A percentile compares a stretch with the other conserved stretches of the same genome.
Evolutionary conservation across 2,797 vertebrate genomes (phyloP).

Genomic region (Scleropages formosus): DNA sequence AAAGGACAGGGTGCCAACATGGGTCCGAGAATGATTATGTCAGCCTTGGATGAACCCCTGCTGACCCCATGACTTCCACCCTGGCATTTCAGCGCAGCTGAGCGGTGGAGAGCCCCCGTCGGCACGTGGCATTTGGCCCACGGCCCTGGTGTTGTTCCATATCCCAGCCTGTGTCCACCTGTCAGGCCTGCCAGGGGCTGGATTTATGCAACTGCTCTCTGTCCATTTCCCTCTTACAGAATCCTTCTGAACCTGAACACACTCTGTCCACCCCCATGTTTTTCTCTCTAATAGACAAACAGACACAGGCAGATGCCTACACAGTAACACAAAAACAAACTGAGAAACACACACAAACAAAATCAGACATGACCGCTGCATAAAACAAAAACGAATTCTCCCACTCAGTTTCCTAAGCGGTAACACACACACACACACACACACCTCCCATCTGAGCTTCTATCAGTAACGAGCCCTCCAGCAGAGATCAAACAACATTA

Average conservation of each 20-base stretch:
- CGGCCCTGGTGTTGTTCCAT: slow-evolving; percentile 47
- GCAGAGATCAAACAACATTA: not conserved
- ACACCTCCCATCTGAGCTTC: not conserved
- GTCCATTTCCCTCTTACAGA: not conserved
- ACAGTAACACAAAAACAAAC: slow-evolving; percentile 29
- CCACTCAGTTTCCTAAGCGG: slow-evolving; percentile 34
- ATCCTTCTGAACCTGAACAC: not conserved
- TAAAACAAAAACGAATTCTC: no score
- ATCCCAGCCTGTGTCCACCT: slow-evolving; percentile 45
- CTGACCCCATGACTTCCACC: not conserved
- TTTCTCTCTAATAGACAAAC: not conserved
- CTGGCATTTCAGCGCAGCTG: not conserved
- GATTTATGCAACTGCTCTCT: slow-evolving; percentile 56
- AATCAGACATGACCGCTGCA: no score
- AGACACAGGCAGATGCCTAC: not conserved
- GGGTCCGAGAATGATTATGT: not conserved
- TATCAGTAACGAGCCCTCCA: not conserved
- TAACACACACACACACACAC: slow-evolving; percentile 17
- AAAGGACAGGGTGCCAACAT: slow-evolving; percentile 14
- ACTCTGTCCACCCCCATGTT: not conserved
- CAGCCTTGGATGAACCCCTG: not conserved
- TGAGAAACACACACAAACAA: no score
- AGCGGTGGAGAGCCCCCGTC: no score
- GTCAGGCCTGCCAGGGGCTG: slow-evolving; percentile 53
- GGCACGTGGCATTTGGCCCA: not conserved